Evolutionary conservation across 2,113 vertebrate species (phyloP).

Genomic region (Myotis davidii): DNA sequence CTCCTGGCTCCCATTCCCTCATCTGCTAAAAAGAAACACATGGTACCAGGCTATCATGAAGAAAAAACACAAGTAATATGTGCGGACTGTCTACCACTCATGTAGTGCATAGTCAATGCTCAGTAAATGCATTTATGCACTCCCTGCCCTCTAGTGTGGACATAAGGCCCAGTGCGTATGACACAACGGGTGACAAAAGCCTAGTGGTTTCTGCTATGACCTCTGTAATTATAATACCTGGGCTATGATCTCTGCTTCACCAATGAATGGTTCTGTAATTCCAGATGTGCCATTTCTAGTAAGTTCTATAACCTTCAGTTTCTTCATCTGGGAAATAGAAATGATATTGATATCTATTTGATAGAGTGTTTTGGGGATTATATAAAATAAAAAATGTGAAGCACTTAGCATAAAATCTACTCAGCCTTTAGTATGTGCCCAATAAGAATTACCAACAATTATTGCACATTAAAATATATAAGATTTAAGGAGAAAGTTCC

Average conservation of each 20-base stretch:
- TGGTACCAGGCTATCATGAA: background rate
- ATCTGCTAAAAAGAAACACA: background rate
- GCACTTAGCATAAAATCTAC: background rate
- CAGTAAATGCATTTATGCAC: background rate
- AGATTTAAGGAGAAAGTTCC: background rate
- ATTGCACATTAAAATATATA: background rate
- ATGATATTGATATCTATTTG: background rate
- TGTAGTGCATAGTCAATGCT: background rate
- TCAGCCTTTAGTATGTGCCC: background rate
- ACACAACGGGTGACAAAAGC: background rate
- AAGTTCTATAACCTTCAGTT: background rate
- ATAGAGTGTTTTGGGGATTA: background rate
- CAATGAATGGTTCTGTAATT: background rate
- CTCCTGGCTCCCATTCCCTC: background rate
- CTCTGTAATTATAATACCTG: background rate
- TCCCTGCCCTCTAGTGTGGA: background rate
- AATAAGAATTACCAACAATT: background rate
- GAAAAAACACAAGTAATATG: background rate
- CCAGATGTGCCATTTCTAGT: too few relatives aligned
- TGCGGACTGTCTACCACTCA: accelerated
- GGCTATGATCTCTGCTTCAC: background rate
- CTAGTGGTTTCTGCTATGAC: background rate
- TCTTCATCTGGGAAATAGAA: background rate
- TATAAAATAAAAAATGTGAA: background rate
- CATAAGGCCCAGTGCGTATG: background rate